Evolutionary conservation across 2,888 invertebrate genomes (phyloP).

Genomic region (Patella depressa): DNA sequence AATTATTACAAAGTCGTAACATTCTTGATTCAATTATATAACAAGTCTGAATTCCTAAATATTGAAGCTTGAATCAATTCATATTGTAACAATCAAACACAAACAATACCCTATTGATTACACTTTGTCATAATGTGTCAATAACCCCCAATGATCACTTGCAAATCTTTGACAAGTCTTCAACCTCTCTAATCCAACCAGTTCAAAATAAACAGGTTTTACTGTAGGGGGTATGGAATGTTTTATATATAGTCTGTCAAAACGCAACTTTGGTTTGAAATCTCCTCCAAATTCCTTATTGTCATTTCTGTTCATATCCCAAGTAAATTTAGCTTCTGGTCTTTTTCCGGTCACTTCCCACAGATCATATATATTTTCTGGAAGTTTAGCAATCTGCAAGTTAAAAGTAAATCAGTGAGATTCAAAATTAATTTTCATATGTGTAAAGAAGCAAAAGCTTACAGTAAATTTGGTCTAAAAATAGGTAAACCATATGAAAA

Average conservation of each 20-base stretch:
- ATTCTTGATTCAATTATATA: too few relatives aligned
- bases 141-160: constrained; percentile 76
- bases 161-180: constrained; percentile 73
- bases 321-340: constrained; percentile 74
- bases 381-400: constrained; percentile 66
- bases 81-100: too few relatives aligned
- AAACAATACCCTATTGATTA: neutral
- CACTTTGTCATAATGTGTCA: constrained; percentile 59
- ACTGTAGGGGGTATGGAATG: constrained; percentile 55
- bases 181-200: constrained; percentile 74
- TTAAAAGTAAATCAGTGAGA: neutral
- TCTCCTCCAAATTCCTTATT: constrained; percentile 71
- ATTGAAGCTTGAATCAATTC: too few relatives aligned
- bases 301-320: constrained; percentile 76
- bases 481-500: too few relatives aligned
- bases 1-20: too few relatives aligned
- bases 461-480: too few relatives aligned
- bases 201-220: constrained; percentile 73
- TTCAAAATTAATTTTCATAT: neutral
- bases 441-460: too few relatives aligned
- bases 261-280: constrained; percentile 73
- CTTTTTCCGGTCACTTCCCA: constrained; percentile 76
- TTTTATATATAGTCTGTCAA: constrained; percentile 74
- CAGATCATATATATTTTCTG: constrained; percentile 72
- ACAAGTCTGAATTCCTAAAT: too few relatives aligned